Evolutionary conservation across 2,113 vertebrate genomes (phyloP).

Genomic region (Erythrocercus mccallii): DNA sequence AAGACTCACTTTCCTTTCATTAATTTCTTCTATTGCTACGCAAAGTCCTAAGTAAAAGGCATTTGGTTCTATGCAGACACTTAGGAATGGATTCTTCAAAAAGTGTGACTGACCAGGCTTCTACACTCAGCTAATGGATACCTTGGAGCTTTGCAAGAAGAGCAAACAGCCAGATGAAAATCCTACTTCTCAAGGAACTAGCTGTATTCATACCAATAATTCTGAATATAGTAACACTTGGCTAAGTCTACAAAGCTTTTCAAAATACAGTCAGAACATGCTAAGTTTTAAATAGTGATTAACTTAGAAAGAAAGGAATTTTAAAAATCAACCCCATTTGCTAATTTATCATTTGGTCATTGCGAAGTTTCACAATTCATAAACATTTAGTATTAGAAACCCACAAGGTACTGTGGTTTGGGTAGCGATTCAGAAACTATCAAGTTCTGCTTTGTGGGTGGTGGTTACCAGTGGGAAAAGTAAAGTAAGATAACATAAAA

Average conservation of each 20-base stretch:
- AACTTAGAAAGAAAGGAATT: background rate
- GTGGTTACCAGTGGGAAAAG: background rate
- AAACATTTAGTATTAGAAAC: background rate
- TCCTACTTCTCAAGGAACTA: background rate
- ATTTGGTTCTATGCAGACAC: background rate
- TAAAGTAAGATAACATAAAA: background rate
- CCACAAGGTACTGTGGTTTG: background rate
- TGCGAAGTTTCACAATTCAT: background rate
- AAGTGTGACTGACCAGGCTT: background rate
- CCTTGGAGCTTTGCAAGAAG: background rate
- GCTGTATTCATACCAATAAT: background rate
- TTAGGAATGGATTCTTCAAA: background rate
- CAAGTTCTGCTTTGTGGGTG: background rate
- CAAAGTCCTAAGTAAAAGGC: background rate
- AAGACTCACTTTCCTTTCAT: background rate
- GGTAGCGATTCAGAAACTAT: background rate
- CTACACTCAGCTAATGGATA: background rate
- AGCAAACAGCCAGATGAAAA: background rate
- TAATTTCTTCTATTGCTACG: background rate
- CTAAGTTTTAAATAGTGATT: background rate
- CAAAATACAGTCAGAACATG: background rate
- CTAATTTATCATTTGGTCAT: background rate
- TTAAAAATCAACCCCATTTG: background rate
- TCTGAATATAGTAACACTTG: background rate
- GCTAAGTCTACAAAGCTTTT: background rate